Percentiles rank a stretch among this genome's conserved stretches.
Evolutionary conservation across 2,113 vertebrate species (phyloP).

Genomic region (Eulemur macaco): DNA sequence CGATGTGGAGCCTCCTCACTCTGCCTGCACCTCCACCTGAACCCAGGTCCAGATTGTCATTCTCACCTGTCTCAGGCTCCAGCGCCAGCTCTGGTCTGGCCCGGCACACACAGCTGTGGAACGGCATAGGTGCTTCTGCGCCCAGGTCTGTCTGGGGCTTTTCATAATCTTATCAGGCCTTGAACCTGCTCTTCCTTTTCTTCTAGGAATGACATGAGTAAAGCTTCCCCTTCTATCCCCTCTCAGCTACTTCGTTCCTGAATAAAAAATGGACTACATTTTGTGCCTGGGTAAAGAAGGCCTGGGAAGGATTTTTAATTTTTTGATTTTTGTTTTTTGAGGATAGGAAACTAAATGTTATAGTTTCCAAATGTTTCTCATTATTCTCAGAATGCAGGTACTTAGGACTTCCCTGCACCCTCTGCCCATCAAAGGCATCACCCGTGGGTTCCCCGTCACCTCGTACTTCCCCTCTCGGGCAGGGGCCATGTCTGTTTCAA

Average conservation of each 20-base stretch:
- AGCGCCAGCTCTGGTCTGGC: not conserved
- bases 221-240: not conserved
- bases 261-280: not conserved
- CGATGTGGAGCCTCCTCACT: fast-evolving
- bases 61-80: not conserved
- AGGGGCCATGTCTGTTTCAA: not conserved
- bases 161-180: not conserved
- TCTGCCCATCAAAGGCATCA: not conserved
- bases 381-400: not conserved
- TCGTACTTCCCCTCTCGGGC: too few relatives aligned
- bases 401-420: not conserved
- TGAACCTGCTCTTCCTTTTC: not conserved
- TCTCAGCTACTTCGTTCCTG: not conserved
- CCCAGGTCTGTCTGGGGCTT: not conserved
- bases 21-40: not conserved
- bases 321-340: not conserved
- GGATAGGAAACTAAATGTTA: not conserved
- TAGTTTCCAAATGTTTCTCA: not conserved
- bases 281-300: not conserved
- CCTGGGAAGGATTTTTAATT: not conserved
- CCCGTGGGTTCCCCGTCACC: not conserved
- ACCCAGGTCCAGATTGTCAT: not conserved
- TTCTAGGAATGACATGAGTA: not conserved
- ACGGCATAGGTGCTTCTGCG: not conserved
- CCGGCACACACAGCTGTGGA: not conserved